These are phyloP conservation scores for Platorchestia sp. DNA, from an alignment of 1,140 invertebrate genomes.

Conservation along the genomic window DNA sequence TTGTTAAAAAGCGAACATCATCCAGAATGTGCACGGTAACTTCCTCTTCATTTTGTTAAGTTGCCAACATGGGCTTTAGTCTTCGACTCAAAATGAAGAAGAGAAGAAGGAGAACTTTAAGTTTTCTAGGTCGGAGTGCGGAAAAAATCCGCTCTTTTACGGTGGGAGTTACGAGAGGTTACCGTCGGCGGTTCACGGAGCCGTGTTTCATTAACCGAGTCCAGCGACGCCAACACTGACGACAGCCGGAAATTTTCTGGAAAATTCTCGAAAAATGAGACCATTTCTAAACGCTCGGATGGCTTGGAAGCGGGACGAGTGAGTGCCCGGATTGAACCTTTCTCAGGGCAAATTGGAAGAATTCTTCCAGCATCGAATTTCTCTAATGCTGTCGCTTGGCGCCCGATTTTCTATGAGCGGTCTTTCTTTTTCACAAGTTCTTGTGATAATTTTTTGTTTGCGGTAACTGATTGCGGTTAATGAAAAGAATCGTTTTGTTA, in stretches of 20 bases:
- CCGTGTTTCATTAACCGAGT: conserved; percentile 37
- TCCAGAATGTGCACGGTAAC: background rate
- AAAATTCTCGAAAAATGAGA: conserved; percentile 42
- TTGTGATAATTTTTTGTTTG: background rate
- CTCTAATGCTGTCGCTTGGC: background rate
- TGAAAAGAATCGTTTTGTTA: background rate
- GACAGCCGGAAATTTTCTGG: conserved; percentile 3
- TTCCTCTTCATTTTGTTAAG: background rate
- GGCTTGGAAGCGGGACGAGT: background rate
- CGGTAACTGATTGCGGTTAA: background rate
- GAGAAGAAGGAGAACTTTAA: background rate
- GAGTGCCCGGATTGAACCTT: background rate
- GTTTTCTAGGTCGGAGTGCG: background rate
- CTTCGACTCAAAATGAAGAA: background rate
- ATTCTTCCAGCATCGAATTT: background rate
- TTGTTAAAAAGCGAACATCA: background rate
- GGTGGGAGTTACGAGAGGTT: background rate
- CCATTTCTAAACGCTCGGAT: background rate
- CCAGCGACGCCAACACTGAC: background rate
- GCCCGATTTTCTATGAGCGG: background rate
- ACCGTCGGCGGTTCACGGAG: background rate
- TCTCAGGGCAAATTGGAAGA: background rate
- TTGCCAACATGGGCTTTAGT: background rate
- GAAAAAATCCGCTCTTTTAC: background rate
- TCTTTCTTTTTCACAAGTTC: background rate